Percentiles rank a stretch among this genome's conserved stretches.
phyloP scores from a whole-genome alignment of 2,888 invertebrate species.

The Mayetiola destructor region DNA sequence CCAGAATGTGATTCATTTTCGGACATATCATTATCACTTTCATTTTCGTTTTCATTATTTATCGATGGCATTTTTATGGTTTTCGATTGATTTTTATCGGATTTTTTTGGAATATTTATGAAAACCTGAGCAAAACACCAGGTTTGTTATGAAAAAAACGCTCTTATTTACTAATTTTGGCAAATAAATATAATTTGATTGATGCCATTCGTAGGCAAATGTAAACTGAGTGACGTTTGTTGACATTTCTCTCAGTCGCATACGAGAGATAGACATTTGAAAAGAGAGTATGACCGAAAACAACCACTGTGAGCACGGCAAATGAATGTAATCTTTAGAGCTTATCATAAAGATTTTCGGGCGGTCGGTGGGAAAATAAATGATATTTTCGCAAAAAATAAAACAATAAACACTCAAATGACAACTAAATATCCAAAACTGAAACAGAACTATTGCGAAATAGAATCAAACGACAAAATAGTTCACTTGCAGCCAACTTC shows the following conservation, averaged over 20 bases:
- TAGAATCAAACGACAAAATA: neutral
- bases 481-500: constrained; percentile 5
- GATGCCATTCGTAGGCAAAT: neutral
- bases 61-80: neutral
- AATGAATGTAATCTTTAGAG: neutral
- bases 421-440: neutral
- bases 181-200: too few species aligned
- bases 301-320: neutral
- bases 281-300: too few species aligned
- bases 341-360: neutral
- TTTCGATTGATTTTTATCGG: neutral
- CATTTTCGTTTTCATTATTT: constrained; percentile 19
- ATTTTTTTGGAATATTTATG: too few species aligned
- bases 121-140: too few species aligned
- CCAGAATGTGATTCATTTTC: constrained; percentile 53
- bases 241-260: too few species aligned
- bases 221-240: constrained; percentile 1
- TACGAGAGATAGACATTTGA: too few species aligned
- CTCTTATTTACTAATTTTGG: too few species aligned
- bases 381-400: neutral
- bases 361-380: neutral
- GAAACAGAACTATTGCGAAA: neutral
- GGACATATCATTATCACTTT: constrained; percentile 50
- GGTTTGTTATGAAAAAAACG: too few species aligned
- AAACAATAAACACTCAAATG: too few species aligned